These are phyloP conservation scores for Channa striata DNA, from an alignment of 2,797 vertebrate species.

Conservation along the genomic window DNA sequence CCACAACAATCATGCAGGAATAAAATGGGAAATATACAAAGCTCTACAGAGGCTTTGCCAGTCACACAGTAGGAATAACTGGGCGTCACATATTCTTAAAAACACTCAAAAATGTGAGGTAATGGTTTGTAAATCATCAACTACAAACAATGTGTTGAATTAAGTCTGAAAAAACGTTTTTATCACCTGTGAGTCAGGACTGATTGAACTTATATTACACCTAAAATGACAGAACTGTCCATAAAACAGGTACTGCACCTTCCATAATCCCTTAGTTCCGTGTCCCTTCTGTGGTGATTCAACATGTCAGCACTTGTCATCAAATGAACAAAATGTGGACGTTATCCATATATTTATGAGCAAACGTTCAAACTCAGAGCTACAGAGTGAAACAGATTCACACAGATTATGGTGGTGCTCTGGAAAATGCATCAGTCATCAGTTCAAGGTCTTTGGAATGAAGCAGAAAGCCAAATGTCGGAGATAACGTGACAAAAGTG, in stretches of 20 bases:
- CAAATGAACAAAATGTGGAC: background rate
- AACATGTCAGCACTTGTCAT: constrained; percentile 1
- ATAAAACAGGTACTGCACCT: background rate
- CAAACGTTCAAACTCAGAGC: constrained; percentile 5
- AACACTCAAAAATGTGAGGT: constrained; percentile 61
- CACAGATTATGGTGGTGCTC: background rate
- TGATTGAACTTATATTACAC: constrained; percentile 15
- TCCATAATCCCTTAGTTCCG: background rate
- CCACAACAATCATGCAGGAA: constrained; percentile 83
- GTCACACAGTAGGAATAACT: constrained; percentile 61
- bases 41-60: constrained; percentile 54
- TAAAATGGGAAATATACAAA: constrained; percentile 70
- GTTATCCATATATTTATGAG: background rate
- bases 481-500: background rate
- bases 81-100: constrained; percentile 52
- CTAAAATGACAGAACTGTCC: background rate
- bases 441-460: background rate
- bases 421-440: constrained; percentile 2
- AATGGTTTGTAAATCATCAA: constrained; percentile 30
- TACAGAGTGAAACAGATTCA: constrained; percentile 21
- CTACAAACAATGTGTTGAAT: constrained; percentile 24
- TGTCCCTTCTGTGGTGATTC: background rate
- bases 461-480: background rate
- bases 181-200: constrained; percentile 4
- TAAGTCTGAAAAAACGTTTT: constrained; percentile 21